phyloP scores from a whole-genome alignment of 2,797 vertebrate species.

The Xenopus petersii region DNA sequence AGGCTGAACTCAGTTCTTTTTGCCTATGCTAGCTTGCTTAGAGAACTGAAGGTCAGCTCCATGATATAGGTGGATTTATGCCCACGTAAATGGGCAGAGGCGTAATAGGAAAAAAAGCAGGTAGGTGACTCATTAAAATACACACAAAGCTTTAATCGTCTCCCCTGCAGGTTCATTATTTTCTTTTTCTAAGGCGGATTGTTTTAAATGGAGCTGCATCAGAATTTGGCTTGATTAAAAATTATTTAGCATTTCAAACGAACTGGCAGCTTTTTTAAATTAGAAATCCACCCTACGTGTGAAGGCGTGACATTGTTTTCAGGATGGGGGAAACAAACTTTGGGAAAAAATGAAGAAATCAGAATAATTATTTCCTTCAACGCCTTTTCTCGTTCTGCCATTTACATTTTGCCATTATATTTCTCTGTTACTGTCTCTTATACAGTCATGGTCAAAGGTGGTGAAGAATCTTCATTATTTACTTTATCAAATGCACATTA shows the following conservation, averaged over 20 bases:
- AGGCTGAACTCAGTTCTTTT: too few species aligned
- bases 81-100: conserved; percentile 6
- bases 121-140: conserved; percentile 36
- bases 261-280: conserved; percentile 43
- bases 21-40: too few species aligned
- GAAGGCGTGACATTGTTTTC: conserved; percentile 8
- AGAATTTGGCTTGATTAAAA: conserved; percentile 52
- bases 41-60: background rate
- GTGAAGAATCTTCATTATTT: too few species aligned
- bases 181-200: conserved; percentile 49
- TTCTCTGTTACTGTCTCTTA: too few species aligned
- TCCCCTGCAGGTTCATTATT: conserved; percentile 48
- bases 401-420: too few species aligned
- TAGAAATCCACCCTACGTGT: conserved; percentile 49
- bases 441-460: too few species aligned
- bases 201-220: conserved; percentile 41
- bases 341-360: background rate
- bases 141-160: conserved; percentile 40
- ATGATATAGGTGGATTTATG: conserved; percentile 20
- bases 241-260: conserved; percentile 54
- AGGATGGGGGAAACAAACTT: background rate
- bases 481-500: too few species aligned
- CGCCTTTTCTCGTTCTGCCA: too few species aligned
- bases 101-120: conserved; percentile 27
- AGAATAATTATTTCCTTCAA: background rate